Conservation (phyloP, 2,888 invertebrate species). For the Aphrophora alni region DNA sequence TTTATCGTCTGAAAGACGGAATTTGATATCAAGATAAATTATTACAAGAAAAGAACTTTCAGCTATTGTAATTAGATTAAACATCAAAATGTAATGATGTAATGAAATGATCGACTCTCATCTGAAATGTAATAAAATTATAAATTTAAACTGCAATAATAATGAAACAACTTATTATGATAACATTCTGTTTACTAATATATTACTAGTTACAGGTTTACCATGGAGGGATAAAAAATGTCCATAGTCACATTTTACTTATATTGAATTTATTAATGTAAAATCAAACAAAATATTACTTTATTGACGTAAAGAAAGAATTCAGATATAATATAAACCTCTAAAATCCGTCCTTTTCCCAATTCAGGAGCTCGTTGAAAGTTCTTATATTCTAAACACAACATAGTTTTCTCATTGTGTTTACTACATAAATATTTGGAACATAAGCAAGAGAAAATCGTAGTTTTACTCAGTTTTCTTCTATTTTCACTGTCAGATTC, state of each 20-base stretch:
- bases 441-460: background rate
- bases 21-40: too few species aligned
- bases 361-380: background rate
- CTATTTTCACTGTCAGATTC: slow-evolving; percentile 6
- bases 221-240: background rate
- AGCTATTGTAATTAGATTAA: too few species aligned
- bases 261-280: background rate
- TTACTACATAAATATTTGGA: background rate
- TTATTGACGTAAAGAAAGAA: background rate
- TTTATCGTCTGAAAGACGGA: too few species aligned
- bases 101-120: too few species aligned
- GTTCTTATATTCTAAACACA: background rate
- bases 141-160: too few species aligned
- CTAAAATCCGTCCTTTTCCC: background rate
- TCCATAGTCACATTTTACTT: background rate
- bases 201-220: background rate
- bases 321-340: background rate
- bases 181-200: background rate
- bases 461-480: background rate
- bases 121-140: too few species aligned
- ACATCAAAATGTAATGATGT: too few species aligned
- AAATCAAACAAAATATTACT: slow-evolving; percentile 11
- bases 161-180: too few species aligned
- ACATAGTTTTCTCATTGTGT: background rate
- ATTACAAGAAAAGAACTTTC: too few species aligned